Evolutionary conservation across 2,797 vertebrate species (phyloP), one percentile per base, ranked within the genome.

Genomic region (Pseudopleuronectes americanus): DNA sequence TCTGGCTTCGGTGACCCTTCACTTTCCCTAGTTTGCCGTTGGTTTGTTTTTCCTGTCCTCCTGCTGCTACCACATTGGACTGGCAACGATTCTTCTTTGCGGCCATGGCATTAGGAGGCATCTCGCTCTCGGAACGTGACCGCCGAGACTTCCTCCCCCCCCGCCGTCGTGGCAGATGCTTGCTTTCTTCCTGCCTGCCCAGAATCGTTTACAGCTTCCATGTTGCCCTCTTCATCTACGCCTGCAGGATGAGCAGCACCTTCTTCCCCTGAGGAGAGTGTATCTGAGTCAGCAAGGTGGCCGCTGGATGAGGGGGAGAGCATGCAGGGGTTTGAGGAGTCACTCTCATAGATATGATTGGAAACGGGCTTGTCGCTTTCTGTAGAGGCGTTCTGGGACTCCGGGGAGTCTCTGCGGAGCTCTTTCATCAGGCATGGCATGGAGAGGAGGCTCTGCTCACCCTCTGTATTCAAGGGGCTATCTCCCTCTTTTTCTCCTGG

Each of bases 281-380:
- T 99, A 84, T 99, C 98, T 6, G 98, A 99, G 88, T 99, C 98
- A 4, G 97, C 98, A 67, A 99, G 93, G 85, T 99, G 96, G 71
- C 97, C 97, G 0, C 97, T 99, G 90, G 98, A 99, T 69, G 98
- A 99, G 55, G 98, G 97, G 24, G 98, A 99, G 67, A 97, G 95
- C 96, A 98, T 97, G 92, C 97, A 98, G 72, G 96, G 96, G 47
- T 97, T 98, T 51, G 98, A 99, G 72, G 97, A 98, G 93, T 99
- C 97, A 86, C 98, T 99, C 90, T 99, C 97, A 12, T 98, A 97
- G 81, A 95, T 83, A 17, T 73, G 93, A 65, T 89, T 88, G 13
- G 93, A 79, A 0, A 77, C 70, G 0, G 95, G 95, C 84, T 96
- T 97, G 78, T 98, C 96, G 0, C 96, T 96, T 66, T 96, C 96